Percentiles rank a stretch among this genome's conserved stretches.
phyloP scores from a whole-genome alignment of 2,113 vertebrate species.

The Panthera tigris region DNA sequence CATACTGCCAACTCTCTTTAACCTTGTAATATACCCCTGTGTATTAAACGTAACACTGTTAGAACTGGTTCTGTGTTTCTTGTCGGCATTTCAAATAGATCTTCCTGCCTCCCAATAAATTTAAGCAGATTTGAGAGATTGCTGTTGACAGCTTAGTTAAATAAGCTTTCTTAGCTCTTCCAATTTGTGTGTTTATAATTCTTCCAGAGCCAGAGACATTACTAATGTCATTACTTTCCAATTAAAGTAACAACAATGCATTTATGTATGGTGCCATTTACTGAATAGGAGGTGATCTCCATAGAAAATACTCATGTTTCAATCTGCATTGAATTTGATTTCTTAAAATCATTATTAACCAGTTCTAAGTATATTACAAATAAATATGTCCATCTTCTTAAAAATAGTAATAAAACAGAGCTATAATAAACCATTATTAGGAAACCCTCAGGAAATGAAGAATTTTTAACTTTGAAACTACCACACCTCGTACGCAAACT shows the following conservation, averaged over 20 bases:
- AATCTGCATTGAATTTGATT: not conserved
- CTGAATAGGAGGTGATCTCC: not conserved
- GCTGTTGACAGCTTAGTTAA: constrained; percentile 48
- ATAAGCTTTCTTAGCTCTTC: constrained; percentile 23
- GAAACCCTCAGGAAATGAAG: not conserved
- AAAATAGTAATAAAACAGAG: not conserved
- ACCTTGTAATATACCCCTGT: not conserved
- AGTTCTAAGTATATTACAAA: not conserved
- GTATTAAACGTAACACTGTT: not conserved
- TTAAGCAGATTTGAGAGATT: constrained; percentile 44
- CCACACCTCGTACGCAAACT: not conserved
- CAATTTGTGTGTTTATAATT: constrained; percentile 39
- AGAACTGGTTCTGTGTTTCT: not conserved
- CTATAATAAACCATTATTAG: not conserved
- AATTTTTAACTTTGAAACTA: not conserved
- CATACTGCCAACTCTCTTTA: not conserved
- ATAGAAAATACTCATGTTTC: not conserved
- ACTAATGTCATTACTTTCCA: not conserved
- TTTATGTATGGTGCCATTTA: not conserved
- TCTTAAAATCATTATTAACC: not conserved
- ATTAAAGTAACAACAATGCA: not conserved
- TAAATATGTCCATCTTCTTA: not conserved
- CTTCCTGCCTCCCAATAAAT: not conserved
- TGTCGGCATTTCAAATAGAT: constrained; percentile 40
- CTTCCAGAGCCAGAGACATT: not conserved